These are phyloP conservation scores for Cotesia vestalis DNA, from an alignment of 1,140 invertebrate species.

Conservation along the genomic window DNA sequence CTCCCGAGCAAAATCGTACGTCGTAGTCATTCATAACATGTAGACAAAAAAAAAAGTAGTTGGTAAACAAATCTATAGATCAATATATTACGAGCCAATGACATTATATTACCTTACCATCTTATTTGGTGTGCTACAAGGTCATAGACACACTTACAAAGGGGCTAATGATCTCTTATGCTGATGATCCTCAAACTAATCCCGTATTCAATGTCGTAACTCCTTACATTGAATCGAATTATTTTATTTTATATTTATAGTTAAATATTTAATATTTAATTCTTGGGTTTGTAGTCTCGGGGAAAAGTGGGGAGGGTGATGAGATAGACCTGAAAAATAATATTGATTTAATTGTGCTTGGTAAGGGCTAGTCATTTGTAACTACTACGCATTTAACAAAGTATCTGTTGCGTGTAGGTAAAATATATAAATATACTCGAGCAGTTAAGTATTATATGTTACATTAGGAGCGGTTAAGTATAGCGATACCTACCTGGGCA, in stretches of 20 bases:
- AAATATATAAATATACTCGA: too few species aligned
- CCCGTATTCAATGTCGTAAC: constrained; percentile 7
- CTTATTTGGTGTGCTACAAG: neutral
- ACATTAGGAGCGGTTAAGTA: neutral
- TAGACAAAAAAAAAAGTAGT: neutral
- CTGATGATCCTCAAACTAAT: neutral
- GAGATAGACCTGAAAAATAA: constrained; percentile 13
- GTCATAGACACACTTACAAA: constrained; percentile 10
- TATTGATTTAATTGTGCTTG: constrained; percentile 2
- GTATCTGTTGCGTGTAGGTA: too few species aligned
- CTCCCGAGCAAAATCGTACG: too few species aligned
- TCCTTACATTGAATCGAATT: too few species aligned
- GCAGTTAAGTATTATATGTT: too few species aligned
- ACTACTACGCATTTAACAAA: too few species aligned
- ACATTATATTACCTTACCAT: neutral
- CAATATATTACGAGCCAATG: neutral
- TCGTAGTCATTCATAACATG: too few species aligned
- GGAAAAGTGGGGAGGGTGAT: neutral
- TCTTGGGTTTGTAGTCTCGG: too few species aligned
- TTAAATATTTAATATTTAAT: too few species aligned
- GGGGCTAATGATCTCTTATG: constrained; percentile 16
- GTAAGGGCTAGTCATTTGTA: neutral
- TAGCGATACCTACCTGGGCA: neutral
- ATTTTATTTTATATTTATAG: neutral
- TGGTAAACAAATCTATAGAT: neutral